Evolutionary conservation across 1,140 invertebrate species (phyloP).

Genomic region (Hylaeus volcanicus): DNA sequence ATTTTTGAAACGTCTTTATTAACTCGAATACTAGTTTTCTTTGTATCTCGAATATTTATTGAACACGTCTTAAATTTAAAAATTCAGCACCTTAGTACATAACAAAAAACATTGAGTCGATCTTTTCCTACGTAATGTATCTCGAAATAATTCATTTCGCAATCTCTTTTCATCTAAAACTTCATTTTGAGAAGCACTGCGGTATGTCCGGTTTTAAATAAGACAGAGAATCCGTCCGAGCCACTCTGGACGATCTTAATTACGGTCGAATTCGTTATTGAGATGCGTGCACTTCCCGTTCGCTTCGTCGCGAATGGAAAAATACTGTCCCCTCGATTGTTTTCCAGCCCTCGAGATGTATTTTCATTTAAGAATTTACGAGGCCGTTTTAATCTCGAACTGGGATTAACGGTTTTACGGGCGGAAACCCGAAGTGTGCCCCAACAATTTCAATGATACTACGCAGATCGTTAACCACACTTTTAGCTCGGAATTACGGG

Average conservation of each 20-base stretch:
- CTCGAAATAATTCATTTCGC: too few species aligned
- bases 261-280: conserved; percentile 3
- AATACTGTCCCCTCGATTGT: not conserved
- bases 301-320: not conserved
- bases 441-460: conserved; percentile 39
- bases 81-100: too few species aligned
- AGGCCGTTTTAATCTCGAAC: not conserved
- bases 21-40: too few species aligned
- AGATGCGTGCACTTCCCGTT: not conserved
- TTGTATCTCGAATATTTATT: too few species aligned
- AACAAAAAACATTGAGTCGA: too few species aligned
- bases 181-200: too few species aligned
- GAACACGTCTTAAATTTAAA: too few species aligned
- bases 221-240: not conserved
- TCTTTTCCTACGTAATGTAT: too few species aligned
- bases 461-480: conserved; percentile 10
- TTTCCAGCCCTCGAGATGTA: not conserved
- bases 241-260: not conserved
- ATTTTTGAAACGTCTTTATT: too few species aligned
- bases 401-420: not conserved
- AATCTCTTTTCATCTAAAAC: too few species aligned
- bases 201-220: not conserved
- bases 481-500: conserved; percentile 1
- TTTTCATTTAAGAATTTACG: conserved; percentile 18
- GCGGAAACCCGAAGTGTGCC: not conserved